These are phyloP conservation scores for Hippocampus barbouri DNA, from an alignment of 2,113 vertebrate species.

Conservation along the genomic window DNA sequence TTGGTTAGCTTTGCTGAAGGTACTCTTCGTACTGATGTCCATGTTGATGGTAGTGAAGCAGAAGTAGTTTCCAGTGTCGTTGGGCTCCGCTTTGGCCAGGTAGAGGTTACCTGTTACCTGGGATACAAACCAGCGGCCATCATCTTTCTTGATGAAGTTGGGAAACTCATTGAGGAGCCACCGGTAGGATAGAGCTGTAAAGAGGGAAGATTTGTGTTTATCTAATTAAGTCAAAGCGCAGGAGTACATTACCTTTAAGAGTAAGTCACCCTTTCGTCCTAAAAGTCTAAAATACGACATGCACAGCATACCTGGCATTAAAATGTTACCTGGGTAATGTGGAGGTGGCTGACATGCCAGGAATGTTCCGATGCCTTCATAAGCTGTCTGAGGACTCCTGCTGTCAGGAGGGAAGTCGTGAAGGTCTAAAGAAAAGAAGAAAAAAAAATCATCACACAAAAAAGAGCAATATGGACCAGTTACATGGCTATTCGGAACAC, in stretches of 20 bases:
- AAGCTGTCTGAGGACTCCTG: constrained; percentile 81
- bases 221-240: not conserved
- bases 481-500: not conserved
- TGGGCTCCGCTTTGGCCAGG: constrained; percentile 81
- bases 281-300: not conserved
- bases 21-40: constrained; percentile 91
- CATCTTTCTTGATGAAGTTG: constrained; percentile 82
- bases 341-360: constrained; percentile 86
- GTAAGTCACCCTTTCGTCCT: not conserved
- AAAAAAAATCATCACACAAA: not conserved
- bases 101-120: constrained; percentile 95
- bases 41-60: constrained; percentile 93
- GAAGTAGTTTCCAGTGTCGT: constrained; percentile 87
- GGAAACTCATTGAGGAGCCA: constrained; percentile 95
- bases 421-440: constrained; percentile 74
- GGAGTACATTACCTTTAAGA: not conserved
- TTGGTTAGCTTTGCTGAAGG: constrained; percentile 87
- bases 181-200: constrained; percentile 85
- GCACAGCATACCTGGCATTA: not conserved
- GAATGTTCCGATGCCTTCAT: constrained; percentile 85
- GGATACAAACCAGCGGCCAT: constrained; percentile 85
- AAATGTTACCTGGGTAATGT: constrained; percentile 86
- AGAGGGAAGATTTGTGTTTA: not conserved
- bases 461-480: not conserved
- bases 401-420: constrained; percentile 90